These are phyloP conservation scores for Catocala nupta DNA, from an alignment of 2,888 invertebrate genomes.

Conservation along the genomic window DNA sequence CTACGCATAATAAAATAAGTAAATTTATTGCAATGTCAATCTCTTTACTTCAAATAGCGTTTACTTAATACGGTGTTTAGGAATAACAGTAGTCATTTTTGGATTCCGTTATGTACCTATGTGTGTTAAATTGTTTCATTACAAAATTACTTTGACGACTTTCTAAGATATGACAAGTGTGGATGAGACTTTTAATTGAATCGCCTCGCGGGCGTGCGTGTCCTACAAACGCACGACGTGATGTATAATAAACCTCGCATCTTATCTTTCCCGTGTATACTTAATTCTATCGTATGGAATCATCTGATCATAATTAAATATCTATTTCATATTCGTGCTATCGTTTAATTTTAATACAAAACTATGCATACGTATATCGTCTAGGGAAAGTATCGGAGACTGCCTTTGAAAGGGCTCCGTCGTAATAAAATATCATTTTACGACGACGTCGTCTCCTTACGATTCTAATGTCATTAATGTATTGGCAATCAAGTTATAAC, in stretches of 20 bases:
- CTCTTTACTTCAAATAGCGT: conserved; percentile 18
- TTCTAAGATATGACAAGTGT: conserved; percentile 64
- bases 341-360: too few relatives aligned
- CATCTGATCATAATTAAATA: conserved; percentile 33
- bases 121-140: conserved; percentile 53
- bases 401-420: not conserved
- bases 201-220: conserved; percentile 57
- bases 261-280: conserved; percentile 34
- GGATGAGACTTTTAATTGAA: conserved; percentile 66
- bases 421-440: conserved; percentile 1
- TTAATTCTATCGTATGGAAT: conserved; percentile 40
- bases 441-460: not conserved
- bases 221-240: conserved; percentile 49
- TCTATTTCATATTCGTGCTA: too few relatives aligned
- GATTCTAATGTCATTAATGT: conserved; percentile 12
- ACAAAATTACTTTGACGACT: conserved; percentile 55
- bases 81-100: conserved; percentile 46
- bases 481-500: conserved; percentile 9
- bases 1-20: conserved; percentile 7
- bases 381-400: conserved; percentile 20
- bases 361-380: not conserved
- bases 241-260: conserved; percentile 41
- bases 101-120: conserved; percentile 34
- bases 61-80: conserved; percentile 16
- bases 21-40: conserved; percentile 14